Percentiles rank a stretch among this genome's conserved stretches.
phyloP scores from a whole-genome alignment of 1,140 invertebrate genomes.

The Gonioctena quinquepunctata region DNA sequence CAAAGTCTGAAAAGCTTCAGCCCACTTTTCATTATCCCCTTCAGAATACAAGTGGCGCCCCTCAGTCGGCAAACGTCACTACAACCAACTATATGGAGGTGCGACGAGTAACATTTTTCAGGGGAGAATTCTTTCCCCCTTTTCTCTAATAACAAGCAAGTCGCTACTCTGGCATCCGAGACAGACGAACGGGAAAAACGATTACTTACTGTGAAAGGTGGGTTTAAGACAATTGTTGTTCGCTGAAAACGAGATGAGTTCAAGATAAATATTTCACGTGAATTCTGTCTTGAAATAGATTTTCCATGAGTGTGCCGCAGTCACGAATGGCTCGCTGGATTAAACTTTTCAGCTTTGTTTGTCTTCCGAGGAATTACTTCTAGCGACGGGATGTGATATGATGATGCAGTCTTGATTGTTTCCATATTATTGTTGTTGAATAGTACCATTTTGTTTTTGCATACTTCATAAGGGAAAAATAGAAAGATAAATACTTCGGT shows the following conservation, averaged over 20 bases:
- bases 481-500: too few relatives aligned
- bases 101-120: conserved; percentile 46
- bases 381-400: not conserved
- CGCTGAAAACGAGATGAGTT: conserved; percentile 40
- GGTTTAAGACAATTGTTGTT: conserved; percentile 45
- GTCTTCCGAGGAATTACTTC: not conserved
- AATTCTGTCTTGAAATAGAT: conserved; percentile 39
- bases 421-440: too few relatives aligned
- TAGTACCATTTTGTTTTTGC: too few relatives aligned
- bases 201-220: conserved; percentile 42
- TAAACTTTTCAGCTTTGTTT: not conserved
- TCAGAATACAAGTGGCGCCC: conserved; percentile 38
- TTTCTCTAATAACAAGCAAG: conserved; percentile 38
- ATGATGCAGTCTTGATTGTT: too few relatives aligned
- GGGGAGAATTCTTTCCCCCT: conserved; percentile 32
- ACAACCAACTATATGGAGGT: conserved; percentile 31
- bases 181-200: conserved; percentile 46
- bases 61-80: conserved; percentile 28
- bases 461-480: too few relatives aligned
- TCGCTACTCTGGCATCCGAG: conserved; percentile 32
- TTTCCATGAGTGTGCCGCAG: conserved; percentile 33
- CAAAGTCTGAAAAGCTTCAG: conserved; percentile 52
- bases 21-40: conserved; percentile 53
- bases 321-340: not conserved
- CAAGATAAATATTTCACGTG: conserved; percentile 49